Percentiles rank a stretch among this genome's conserved stretches.
phyloP scores from a whole-genome alignment of 2,888 invertebrate species.

The Tigriopus californicus region DNA sequence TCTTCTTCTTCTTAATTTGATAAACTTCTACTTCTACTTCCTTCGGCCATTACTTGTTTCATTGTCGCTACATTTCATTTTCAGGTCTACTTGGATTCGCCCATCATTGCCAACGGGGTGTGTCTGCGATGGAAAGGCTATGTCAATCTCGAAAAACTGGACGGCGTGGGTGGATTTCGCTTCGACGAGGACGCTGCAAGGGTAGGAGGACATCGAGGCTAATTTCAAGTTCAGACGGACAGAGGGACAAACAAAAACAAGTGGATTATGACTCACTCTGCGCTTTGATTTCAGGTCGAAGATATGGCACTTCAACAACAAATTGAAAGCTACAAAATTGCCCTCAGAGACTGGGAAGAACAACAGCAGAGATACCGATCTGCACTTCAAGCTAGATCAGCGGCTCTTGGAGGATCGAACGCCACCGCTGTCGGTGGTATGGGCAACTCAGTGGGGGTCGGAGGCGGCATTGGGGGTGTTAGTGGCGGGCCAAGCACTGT shows the following conservation, averaged over 20 bases:
- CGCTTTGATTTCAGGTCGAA: conserved; percentile 34
- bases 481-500: no score
- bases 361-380: conserved; percentile 27
- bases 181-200: conserved; percentile 47
- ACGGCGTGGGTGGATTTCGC: conserved; percentile 81
- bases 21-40: no score
- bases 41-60: background rate
- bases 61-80: conserved; percentile 31
- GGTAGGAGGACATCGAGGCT: background rate
- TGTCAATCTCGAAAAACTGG: conserved; percentile 76
- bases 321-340: conserved; percentile 75
- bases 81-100: conserved; percentile 76
- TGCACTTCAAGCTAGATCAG: background rate
- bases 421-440: no score
- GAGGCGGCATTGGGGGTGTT: no score
- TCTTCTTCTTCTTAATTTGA: no score
- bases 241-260: no score
- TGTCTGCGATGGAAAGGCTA: conserved; percentile 93
- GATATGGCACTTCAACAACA: conserved; percentile 72
- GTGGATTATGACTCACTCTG: no score
- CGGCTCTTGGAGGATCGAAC: no score
- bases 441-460: no score
- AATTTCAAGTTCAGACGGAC: background rate
- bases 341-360: conserved; percentile 66
- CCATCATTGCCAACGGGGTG: conserved; percentile 90